phyloP scores from a whole-genome alignment of 1,140 invertebrate genomes.

The Helicoverpa zea region DNA sequence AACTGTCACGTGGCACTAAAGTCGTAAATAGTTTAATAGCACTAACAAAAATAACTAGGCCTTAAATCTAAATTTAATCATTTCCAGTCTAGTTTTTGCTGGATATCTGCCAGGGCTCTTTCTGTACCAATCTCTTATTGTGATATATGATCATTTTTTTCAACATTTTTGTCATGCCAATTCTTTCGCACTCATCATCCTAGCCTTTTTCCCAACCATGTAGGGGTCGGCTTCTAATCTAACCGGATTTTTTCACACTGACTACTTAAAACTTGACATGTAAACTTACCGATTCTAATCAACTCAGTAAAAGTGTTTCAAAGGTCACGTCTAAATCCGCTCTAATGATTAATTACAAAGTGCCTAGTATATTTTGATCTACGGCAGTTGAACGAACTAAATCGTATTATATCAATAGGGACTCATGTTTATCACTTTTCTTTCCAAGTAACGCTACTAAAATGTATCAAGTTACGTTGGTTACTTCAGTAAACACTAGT shows the following conservation, averaged over 20 bases:
- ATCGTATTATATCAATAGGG: not conserved
- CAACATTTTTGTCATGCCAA: too few relatives aligned
- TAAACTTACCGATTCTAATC: too few relatives aligned
- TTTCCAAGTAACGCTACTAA: not conserved
- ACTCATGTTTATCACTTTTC: not conserved
- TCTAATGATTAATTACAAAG: not conserved
- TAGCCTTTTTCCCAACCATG: too few relatives aligned
- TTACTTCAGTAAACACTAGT: not conserved
- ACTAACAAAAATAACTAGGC: not conserved
- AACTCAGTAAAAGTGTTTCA: not conserved
- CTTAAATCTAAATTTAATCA: slow-evolving; percentile 19
- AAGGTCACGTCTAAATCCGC: not conserved
- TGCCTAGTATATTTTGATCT: not conserved
- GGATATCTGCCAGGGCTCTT: not conserved
- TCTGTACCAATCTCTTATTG: not conserved
- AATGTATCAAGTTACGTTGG: not conserved
- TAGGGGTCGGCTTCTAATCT: too few relatives aligned
- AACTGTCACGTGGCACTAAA: not conserved
- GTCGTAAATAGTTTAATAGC: not conserved
- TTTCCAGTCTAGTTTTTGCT: slow-evolving; percentile 2
- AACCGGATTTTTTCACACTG: too few relatives aligned
- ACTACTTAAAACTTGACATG: too few relatives aligned
- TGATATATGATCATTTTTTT: too few relatives aligned
- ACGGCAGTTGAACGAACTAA: not conserved
- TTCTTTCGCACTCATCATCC: too few relatives aligned